These are phyloP conservation scores for Gambusia holbrooki DNA, from an alignment of 2,113 vertebrate genomes.

Conservation along the genomic window DNA sequence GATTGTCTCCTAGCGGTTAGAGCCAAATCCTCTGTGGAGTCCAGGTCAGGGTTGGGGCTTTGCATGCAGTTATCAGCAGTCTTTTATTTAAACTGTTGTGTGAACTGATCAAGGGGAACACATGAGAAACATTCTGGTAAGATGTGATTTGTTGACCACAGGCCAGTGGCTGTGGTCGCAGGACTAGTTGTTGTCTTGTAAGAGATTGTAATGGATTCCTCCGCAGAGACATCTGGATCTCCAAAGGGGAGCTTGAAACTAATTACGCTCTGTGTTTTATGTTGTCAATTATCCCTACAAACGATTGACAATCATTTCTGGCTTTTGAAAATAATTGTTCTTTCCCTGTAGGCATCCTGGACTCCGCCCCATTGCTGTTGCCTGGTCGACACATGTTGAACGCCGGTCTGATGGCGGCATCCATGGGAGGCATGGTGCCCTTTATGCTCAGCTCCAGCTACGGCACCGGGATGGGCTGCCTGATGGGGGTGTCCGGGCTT, in stretches of 20 bases:
- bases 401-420: constrained; percentile 79
- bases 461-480: constrained; percentile 79
- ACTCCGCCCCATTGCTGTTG: constrained; percentile 78
- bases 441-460: constrained; percentile 84
- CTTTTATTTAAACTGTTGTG: constrained; percentile 25
- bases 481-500: constrained; percentile 81
- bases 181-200: constrained; percentile 19
- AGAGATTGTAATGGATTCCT: constrained; percentile 31
- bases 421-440: constrained; percentile 78
- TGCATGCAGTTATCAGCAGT: constrained; percentile 22
- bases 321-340: constrained; percentile 6
- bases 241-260: background rate
- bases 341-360: constrained; percentile 70
- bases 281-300: background rate
- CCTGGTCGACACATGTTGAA: constrained; percentile 83
- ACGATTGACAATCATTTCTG: background rate
- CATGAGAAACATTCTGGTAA: constrained; percentile 40
- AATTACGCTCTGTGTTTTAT: constrained; percentile 25
- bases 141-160: constrained; percentile 5
- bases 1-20: constrained; percentile 54
- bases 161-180: constrained; percentile 18
- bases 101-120: constrained; percentile 41
- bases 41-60: constrained; percentile 7
- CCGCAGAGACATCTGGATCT: background rate
- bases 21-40: constrained; percentile 56